Evolutionary conservation across 2,797 vertebrate genomes (phyloP).

Genomic region (Sebastes diaconus): DNA sequence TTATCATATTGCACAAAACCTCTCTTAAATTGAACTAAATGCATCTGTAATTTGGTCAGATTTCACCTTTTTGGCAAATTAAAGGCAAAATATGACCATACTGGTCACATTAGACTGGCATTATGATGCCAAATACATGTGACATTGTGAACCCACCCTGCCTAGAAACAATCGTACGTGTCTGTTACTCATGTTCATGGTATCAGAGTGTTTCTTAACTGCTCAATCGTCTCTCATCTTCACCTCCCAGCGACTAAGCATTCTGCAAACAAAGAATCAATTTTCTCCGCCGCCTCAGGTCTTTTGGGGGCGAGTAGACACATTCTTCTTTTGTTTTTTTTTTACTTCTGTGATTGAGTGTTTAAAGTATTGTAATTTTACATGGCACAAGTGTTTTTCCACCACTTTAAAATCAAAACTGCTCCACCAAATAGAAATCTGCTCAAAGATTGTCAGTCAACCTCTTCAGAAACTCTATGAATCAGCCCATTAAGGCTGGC

Average conservation of each 20-base stretch:
- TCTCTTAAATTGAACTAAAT: background rate
- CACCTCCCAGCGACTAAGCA: background rate
- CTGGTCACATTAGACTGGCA: background rate
- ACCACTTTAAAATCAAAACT: background rate
- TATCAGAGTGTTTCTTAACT: background rate
- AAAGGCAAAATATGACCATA: background rate
- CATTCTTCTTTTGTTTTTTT: background rate
- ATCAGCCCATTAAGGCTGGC: background rate
- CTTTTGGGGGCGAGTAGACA: background rate
- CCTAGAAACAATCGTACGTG: background rate
- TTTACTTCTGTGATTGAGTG: background rate
- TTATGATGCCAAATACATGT: background rate
- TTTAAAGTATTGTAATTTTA: background rate
- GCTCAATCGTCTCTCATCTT: background rate
- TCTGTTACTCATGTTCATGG: background rate
- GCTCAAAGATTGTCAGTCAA: no score
- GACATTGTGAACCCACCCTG: background rate
- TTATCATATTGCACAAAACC: background rate
- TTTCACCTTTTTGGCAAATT: background rate
- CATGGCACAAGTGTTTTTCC: background rate
- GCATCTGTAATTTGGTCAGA: background rate
- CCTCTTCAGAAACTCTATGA: background rate
- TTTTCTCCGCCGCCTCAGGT: background rate
- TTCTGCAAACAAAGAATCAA: background rate
- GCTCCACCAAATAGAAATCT: background rate